These are phyloP conservation scores for Drosophila aldrichi DNA, from an alignment of 2,888 invertebrate species.

Conservation along the genomic window DNA sequence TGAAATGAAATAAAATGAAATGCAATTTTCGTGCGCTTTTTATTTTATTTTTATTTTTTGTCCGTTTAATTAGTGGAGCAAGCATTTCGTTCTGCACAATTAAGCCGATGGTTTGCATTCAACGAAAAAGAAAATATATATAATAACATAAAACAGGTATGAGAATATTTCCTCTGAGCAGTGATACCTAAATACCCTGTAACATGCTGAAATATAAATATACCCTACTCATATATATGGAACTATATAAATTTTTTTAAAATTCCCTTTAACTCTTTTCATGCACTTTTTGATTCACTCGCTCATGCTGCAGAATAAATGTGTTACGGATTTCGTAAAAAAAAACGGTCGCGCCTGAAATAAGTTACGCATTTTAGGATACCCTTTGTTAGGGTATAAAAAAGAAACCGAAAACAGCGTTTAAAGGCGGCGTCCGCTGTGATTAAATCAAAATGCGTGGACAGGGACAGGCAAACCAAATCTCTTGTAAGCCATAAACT, in stretches of 20 bases:
- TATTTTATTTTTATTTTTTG: constrained; percentile 22
- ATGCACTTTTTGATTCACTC: not conserved
- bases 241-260: not conserved
- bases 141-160: constrained; percentile 24
- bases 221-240: not conserved
- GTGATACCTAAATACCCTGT: constrained; percentile 26
- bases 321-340: not conserved
- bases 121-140: constrained; percentile 26
- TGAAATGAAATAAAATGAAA: constrained; percentile 68
- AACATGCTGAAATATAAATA: not conserved
- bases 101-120: constrained; percentile 74
- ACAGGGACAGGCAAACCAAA: constrained; percentile 68
- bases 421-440: constrained; percentile 65
- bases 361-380: constrained; percentile 12
- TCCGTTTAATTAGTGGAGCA: constrained; percentile 74
- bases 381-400: constrained; percentile 33
- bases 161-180: not conserved
- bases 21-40: constrained; percentile 36
- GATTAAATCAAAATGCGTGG: constrained; percentile 74
- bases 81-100: constrained; percentile 71
- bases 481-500: constrained; percentile 73
- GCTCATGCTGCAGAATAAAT: constrained; percentile 7
- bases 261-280: constrained; percentile 3
- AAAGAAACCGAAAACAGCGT: constrained; percentile 49
- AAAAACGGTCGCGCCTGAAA: not conserved